Percentiles rank a stretch among this genome's conserved stretches.
Conservation (phyloP, 2,888 invertebrate species). For the Anaspis maculata region DNA sequence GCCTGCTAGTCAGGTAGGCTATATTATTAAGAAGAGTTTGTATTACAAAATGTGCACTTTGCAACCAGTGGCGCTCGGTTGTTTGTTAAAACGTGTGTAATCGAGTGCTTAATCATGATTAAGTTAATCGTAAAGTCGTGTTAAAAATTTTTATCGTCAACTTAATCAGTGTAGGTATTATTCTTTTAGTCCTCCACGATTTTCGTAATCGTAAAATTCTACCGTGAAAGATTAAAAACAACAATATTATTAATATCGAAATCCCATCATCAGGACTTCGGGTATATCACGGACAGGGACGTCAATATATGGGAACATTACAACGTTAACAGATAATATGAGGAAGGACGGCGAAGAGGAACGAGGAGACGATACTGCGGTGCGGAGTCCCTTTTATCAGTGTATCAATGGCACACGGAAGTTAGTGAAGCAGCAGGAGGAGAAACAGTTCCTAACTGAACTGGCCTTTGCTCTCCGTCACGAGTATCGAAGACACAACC, state of each 20-base stretch:
- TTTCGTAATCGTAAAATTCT: conserved; percentile 2
- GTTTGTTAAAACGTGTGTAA: too few species aligned
- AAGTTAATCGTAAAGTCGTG: conserved; percentile 14
- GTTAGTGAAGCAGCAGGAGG: conserved; percentile 12
- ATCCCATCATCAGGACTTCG: neutral
- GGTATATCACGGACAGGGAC: neutral
- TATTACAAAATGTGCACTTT: too few species aligned
- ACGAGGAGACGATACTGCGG: too few species aligned
- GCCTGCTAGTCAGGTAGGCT: too few species aligned
- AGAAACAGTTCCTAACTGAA: too few species aligned
- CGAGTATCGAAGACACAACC: conserved; percentile 32
- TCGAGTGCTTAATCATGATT: conserved; percentile 6
- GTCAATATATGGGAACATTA: neutral
- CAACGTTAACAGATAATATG: conserved; percentile 5
- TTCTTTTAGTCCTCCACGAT: too few species aligned
- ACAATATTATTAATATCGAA: neutral
- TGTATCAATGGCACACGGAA: conserved; percentile 13
- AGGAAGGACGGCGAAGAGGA: conserved; percentile 7
- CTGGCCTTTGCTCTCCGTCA: conserved; percentile 17
- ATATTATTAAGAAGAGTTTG: too few species aligned
- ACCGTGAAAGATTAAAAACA: conserved; percentile 1
- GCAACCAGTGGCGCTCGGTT: too few species aligned
- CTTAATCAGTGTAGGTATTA: conserved; percentile 8
- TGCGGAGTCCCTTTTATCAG: conserved; percentile 12
- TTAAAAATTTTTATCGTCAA: conserved; percentile 10